phyloP scores from a whole-genome alignment of 2,888 invertebrate species.

The Drosophila vallismaia region DNA sequence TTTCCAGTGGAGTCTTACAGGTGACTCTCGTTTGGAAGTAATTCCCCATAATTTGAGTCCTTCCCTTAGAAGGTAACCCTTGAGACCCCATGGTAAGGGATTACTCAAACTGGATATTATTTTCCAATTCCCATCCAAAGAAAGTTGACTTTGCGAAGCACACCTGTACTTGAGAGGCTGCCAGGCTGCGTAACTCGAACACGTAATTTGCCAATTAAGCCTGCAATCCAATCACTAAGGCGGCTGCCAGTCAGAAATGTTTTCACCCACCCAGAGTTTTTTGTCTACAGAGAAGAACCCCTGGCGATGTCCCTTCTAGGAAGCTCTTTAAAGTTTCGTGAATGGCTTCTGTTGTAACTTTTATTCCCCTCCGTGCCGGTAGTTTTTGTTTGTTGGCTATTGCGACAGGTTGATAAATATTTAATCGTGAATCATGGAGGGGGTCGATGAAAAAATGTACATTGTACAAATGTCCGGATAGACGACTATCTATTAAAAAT shows the following conservation, averaged over 20 bases:
- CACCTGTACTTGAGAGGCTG: background rate
- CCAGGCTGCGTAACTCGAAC: conserved; percentile 7
- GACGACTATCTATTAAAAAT: conserved; percentile 27
- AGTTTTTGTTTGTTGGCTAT: conserved; percentile 29
- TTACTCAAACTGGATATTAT: no score
- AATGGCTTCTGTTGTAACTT: conserved; percentile 29
- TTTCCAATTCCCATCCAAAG: background rate
- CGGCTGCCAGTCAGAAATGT: conserved; percentile 4
- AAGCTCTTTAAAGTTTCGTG: conserved; percentile 20
- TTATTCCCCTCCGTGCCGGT: conserved; percentile 2
- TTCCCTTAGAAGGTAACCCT: background rate
- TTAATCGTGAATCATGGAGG: conserved; percentile 31
- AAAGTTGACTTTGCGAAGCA: background rate
- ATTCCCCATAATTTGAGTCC: background rate
- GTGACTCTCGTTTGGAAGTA: background rate
- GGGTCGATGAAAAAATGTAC: background rate
- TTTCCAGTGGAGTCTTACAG: conserved; percentile 10
- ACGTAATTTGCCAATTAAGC: conserved; percentile 30
- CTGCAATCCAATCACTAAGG: conserved; percentile 13
- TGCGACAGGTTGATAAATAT: conserved; percentile 41
- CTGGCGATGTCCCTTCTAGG: background rate
- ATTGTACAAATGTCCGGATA: background rate
- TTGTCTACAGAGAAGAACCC: background rate
- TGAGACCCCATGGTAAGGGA: no score
- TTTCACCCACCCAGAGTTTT: conserved; percentile 3